Evolutionary conservation across 23 tunicate species (phyloP), one percentile per base, ranked within the genome.

Genomic region (Oikopleura vanhoeffeni): DNA sequence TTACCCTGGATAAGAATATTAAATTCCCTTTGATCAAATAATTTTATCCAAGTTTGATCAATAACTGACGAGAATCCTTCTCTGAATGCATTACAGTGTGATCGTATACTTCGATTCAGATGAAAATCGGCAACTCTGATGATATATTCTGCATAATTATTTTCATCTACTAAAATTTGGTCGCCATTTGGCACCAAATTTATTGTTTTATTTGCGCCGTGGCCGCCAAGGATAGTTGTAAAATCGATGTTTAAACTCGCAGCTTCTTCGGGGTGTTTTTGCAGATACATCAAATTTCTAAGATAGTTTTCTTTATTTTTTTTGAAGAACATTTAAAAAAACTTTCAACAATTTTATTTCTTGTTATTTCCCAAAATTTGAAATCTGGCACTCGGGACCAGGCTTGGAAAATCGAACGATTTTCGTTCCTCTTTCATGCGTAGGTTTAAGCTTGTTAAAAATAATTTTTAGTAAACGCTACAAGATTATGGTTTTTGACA

Each of bases 81-180:
- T 2, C 79, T 33, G 79, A 71, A 71, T 71, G 79, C 79, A 13
- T 18, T 2, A 71, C 27, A 71, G 35, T 30, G 79, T 2, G 35
- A 28, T 71, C 79, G 2, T 18, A 71, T 30, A 18, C 36, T 2
- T 30, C 35, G 27, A 30, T 71, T 71, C 38, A 71, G 35, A 30
- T 71, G 79, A 71, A 71, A 71, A 71, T 71, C 79, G 34, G 79
- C 79, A 2, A 71, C 38, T 71, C 35, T 71, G 79, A 71, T 71
- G 79, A 71, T 71, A 32, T 13, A 71, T 32, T 71, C 79, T 24
- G 34, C 2, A 30, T 71, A 71, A 30, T 71, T 71, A 32, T 3
- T 2, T 32, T 71, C 35, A 38, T 71, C 79, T 2, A 71, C 79
- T 18, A 2, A 38, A 30, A 71, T 71, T 2, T 71, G 3, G 34